Conservation (phyloP, 92 coral and sea anemone genomes). For the Palythoa heliodiscus region DNA sequence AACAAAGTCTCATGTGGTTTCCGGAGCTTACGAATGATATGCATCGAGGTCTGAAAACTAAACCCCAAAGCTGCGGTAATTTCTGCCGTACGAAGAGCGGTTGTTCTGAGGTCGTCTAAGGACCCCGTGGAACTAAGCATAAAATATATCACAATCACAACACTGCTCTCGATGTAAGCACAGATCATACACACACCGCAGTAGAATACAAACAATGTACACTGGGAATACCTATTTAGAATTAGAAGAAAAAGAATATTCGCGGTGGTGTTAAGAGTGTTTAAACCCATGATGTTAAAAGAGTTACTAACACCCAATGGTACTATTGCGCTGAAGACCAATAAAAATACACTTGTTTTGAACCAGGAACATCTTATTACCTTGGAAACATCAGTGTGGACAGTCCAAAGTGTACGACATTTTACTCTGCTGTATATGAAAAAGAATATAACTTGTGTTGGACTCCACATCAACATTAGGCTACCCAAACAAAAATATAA, state of each 20-base stretch:
- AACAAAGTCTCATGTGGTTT: slow-evolving; percentile 47
- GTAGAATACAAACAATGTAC: slow-evolving; percentile 48
- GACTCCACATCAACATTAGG: slow-evolving; percentile 3
- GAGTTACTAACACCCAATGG: background rate
- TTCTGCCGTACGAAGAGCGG: slow-evolving; percentile 51
- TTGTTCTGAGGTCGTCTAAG: slow-evolving; percentile 33
- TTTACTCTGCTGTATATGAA: slow-evolving; percentile 29
- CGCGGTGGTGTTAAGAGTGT: slow-evolving; percentile 18
- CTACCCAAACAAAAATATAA: background rate
- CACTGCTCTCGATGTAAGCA: slow-evolving; percentile 51
- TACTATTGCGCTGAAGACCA: slow-evolving; percentile 11
- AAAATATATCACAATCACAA: slow-evolving; percentile 37
- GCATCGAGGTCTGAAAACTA: slow-evolving; percentile 50
- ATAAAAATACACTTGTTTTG: slow-evolving; percentile 33
- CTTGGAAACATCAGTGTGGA: slow-evolving; percentile 28
- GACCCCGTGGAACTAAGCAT: slow-evolving; percentile 35
- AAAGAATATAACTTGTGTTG: slow-evolving; percentile 31
- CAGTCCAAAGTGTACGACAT: slow-evolving; percentile 32
- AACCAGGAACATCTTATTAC: slow-evolving; percentile 54
- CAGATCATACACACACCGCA: slow-evolving; percentile 46
- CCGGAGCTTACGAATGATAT: slow-evolving; percentile 42
- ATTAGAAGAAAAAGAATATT: slow-evolving; percentile 41
- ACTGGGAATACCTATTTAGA: slow-evolving; percentile 37
- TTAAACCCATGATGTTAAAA: background rate
- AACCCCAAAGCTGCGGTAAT: slow-evolving; percentile 33